Base-by-base conservation (phyloP, 2,113 vertebrate genomes). In the Alligator sinensis region DNA sequence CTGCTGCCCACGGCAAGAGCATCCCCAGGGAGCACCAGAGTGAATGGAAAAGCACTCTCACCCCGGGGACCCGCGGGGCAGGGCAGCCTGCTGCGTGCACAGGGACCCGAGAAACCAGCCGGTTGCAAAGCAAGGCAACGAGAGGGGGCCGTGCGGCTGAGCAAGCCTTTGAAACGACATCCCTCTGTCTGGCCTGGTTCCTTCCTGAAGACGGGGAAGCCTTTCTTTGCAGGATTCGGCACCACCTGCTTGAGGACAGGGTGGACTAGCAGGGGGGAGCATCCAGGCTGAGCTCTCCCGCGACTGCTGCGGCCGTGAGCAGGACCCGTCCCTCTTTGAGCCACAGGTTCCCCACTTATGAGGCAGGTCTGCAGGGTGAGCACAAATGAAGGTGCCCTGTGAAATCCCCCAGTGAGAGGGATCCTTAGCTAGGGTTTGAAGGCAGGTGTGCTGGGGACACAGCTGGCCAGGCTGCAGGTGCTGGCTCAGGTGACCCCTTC, bases 171-270 rank as follows among this genome's bases (percentile, higher is more conserved):
- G 10, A 19, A 47, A 72, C 27, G 9, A 2, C 11, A 14, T 22
- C 68, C 25, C 62, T 38, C 61, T 66, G 10, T 81, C 27, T 25
- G 1, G 25, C 55, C n/a, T 21, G 38, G 22, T 10, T 38, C 15
- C 0, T 34, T 34, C 72, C 54, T 66, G 64, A 7, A 24, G 21
- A 25, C 3, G 3, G 70, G n/a, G 72, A 72, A 11, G 0, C 1
- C 3, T 27, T 84, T 13, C 80, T 80, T 6, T 1, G 1, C 1
- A 10, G 80, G 59, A 1, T 2, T 17, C 11, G 9, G 3, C 0
- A 1, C 34, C 1, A 0, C 66, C 38, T 11, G 16, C 86, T 19
- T 1, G 22, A 5, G 47, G 55, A 34, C 72, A 82, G 30, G 63
- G 68, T 76, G 62, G 47, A 60, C 27, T 12, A 30, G 68, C 18